Conservation (phyloP, 2,113 vertebrate species). For the Callorhinus ursinus region DNA sequence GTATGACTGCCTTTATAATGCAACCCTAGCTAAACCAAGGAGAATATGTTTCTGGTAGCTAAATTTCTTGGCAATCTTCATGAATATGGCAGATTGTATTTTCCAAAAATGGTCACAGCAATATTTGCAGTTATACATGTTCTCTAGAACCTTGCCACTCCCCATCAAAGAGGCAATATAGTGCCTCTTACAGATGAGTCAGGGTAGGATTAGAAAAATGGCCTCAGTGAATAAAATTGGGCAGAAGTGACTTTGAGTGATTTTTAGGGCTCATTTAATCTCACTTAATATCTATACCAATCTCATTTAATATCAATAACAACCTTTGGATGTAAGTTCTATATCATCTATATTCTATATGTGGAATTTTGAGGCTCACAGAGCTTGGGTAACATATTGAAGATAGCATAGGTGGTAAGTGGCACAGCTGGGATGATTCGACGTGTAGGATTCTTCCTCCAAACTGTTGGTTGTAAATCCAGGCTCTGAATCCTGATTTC, state of each 20-base stretch:
- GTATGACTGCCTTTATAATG: background rate
- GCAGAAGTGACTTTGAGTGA: background rate
- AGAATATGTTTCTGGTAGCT: constrained; percentile 32
- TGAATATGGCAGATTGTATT: constrained; percentile 28
- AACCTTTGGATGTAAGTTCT: background rate
- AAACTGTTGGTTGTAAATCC: background rate
- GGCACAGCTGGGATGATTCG: background rate
- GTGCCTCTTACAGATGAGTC: background rate
- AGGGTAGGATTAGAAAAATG: background rate
- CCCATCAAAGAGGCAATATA: background rate
- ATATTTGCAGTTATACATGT: constrained; percentile 39
- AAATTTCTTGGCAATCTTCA: constrained; percentile 56
- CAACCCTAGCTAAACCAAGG: constrained; percentile 12
- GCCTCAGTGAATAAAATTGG: background rate
- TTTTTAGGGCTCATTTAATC: background rate
- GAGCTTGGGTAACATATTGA: background rate
- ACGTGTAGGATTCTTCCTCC: background rate
- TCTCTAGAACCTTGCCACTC: background rate
- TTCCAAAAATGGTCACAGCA: constrained; percentile 51
- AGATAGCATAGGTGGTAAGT: background rate
- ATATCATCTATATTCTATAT: background rate
- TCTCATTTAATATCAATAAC: background rate
- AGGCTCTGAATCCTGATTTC: background rate
- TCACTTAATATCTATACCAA: background rate
- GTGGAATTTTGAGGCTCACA: background rate